Evolutionary conservation across 2,113 vertebrate species (phyloP).

Genomic region (Cyanoramphus novaezelandiae): DNA sequence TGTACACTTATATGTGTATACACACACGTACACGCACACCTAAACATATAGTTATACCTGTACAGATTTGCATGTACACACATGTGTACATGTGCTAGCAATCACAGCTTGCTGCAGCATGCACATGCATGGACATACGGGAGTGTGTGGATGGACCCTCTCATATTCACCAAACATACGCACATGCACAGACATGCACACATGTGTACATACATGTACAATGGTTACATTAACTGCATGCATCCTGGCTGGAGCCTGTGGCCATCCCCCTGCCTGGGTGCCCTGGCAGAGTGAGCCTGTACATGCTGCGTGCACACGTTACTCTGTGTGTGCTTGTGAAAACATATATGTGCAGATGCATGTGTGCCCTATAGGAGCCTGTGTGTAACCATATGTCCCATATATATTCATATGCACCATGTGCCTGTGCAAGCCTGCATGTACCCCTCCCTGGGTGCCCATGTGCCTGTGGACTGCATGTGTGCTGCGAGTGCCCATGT

Average conservation of each 20-base stretch:
- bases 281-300: accelerated
- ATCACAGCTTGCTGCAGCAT: neutral
- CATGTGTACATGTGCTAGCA: too few species aligned
- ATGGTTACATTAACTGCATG: accelerated
- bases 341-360: accelerated
- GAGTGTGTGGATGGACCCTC: neutral
- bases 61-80: too few species aligned
- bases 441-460: neutral
- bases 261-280: accelerated
- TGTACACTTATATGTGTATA: neutral
- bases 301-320: accelerated
- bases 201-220: too few species aligned
- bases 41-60: neutral
- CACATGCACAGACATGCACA: too few species aligned
- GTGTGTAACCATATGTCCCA: accelerated
- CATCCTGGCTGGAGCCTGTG: accelerated
- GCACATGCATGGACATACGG: too few species aligned
- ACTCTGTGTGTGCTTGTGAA: neutral
- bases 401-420: accelerated
- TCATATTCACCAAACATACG: neutral
- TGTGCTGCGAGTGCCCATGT: neutral
- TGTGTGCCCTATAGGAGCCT: neutral
- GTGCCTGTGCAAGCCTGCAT: neutral
- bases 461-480: neutral
- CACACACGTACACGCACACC: accelerated